Evolutionary conservation across 2,797 vertebrate species (phyloP), one percentile per base, ranked within the genome.

Genomic region (Enteromius radiatus): DNA sequence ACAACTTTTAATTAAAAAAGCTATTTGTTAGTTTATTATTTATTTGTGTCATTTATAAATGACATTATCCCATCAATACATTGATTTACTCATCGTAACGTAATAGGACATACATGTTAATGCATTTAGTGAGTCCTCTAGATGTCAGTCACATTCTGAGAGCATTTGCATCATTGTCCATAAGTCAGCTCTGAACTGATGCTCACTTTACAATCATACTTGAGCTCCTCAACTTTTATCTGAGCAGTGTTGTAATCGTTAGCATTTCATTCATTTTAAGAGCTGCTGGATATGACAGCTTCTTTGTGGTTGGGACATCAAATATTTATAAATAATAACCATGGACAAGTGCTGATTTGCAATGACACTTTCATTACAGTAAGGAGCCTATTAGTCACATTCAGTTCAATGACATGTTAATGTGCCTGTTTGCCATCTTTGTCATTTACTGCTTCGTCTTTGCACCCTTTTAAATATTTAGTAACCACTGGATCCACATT

Each of bases 251-350:
- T 91, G 87, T 87, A 90, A 78, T 88, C 86, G 28, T 38, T 59
- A 56, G 45, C 31, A 87, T 91, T 91, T 92, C 91, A 87, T 92
- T 91, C 89, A 89, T 90, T 88, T 89, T 90, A 89, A 90, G 89
- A 88, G 90, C 92, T 91, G 91, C 91, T 92, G 90, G 88, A 78
- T 84, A 88, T 88, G 91, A 92, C 90, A 87, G 89, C 89, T 92
- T 89, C 91, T 85, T 93, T 93, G 92, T 94, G 92, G 91, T 92
- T 92, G 89, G 84, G 88, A 85, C 93, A 94, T 95, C 92, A 95
- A 95, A 95, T 94, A 95, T 96, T 94, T 94, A 96, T 96, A 94
- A 95, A 96, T 95, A 94, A 95, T 95, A 95, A 94, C 94, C 93
- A 93, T 88, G 91, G 92, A 94, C 93, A 94, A 94, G 93, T 94